Percentiles rank a stretch among this genome's conserved stretches.
Evolutionary conservation across 1,140 invertebrate genomes (phyloP).

Genomic region (Microvelia longipes): DNA sequence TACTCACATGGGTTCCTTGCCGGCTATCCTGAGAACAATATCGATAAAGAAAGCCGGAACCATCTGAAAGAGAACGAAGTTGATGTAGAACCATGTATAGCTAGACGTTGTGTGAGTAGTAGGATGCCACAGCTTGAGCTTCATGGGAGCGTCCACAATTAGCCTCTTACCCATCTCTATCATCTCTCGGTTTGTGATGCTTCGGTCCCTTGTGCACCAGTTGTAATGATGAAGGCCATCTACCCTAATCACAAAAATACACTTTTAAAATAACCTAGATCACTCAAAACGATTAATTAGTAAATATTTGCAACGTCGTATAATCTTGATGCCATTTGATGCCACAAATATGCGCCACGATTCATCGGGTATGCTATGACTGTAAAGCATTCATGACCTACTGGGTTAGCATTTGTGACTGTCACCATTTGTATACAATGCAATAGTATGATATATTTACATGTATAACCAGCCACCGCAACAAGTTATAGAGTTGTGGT

Average conservation of each 20-base stretch:
- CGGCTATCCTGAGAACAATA: slow-evolving; percentile 60
- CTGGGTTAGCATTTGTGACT: too few species aligned
- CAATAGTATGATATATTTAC: too few species aligned
- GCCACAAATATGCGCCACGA: too few species aligned
- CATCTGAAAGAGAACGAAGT: slow-evolving; percentile 38
- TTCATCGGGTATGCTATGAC: too few species aligned
- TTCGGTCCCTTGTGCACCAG: neutral
- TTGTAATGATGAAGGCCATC: neutral
- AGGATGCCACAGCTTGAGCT: slow-evolving; percentile 67
- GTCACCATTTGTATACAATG: too few species aligned
- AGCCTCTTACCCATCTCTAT: slow-evolving; percentile 44
- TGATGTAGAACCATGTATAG: slow-evolving; percentile 73
- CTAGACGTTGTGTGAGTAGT: slow-evolving; percentile 79
- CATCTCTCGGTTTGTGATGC: neutral
- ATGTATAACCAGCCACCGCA: too few species aligned
- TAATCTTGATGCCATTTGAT: too few species aligned
- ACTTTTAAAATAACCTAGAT: too few species aligned
- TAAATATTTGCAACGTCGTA: too few species aligned
- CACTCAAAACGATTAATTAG: too few species aligned
- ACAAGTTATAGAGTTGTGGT: too few species aligned
- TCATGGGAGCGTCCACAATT: slow-evolving; percentile 67
- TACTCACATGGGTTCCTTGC: slow-evolving; percentile 26
- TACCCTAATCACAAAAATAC: neutral
- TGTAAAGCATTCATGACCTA: too few species aligned
- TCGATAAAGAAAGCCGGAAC: slow-evolving; percentile 58